Evolutionary conservation across 2,888 invertebrate species (phyloP).

Genomic region (Eupithecia tripunctaria): DNA sequence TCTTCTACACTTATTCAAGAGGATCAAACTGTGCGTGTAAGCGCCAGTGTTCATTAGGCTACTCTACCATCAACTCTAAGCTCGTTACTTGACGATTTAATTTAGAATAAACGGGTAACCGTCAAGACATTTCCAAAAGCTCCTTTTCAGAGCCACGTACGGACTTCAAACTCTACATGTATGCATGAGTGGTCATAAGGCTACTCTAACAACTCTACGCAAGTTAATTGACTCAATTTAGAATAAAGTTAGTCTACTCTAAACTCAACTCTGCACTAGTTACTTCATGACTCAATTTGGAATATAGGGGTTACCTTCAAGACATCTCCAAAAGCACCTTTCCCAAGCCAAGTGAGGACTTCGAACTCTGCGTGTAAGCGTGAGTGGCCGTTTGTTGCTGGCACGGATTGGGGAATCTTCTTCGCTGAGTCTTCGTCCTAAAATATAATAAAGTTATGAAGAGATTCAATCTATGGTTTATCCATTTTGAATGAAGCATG

Average conservation of each 20-base stretch:
- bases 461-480: neutral
- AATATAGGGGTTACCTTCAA: conserved; percentile 87
- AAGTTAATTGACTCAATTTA: too few relatives aligned
- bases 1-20: too few relatives aligned
- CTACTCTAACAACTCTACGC: neutral
- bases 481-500: too few relatives aligned
- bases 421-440: conserved; percentile 69
- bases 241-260: too few relatives aligned
- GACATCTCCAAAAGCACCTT: conserved; percentile 98
- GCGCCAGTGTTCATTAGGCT: neutral
- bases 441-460: neutral
- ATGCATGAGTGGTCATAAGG: neutral
- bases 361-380: conserved; percentile 92
- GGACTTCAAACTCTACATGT: conserved; percentile 34
- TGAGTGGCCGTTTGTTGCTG: conserved; percentile 84
- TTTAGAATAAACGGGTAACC: conserved; percentile 72
- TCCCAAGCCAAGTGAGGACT: conserved; percentile 92
- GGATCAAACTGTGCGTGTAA: too few relatives aligned
- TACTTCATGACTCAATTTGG: neutral
- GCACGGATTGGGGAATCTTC: conserved; percentile 58
- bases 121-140: conserved; percentile 98
- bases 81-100: neutral
- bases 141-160: conserved; percentile 95
- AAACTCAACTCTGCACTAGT: neutral
- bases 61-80: neutral